Evolutionary conservation across 1,140 invertebrate genomes (phyloP), one percentile per base, ranked within the genome.

Genomic region (Aphelenchoides fujianensis): DNA sequence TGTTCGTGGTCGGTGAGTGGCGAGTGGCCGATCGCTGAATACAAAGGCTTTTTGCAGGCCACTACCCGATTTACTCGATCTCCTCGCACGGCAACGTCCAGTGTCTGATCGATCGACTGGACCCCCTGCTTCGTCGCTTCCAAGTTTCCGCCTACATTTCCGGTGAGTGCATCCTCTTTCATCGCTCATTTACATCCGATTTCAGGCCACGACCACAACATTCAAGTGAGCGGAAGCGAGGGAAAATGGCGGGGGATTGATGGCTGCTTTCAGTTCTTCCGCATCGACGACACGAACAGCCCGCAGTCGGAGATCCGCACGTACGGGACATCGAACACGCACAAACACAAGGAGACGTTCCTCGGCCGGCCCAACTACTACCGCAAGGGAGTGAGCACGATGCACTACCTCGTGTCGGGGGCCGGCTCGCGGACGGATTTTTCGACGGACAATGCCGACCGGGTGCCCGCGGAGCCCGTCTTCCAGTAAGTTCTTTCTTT

Each of bases 11-110:
- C 68, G 87, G 87, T 12, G n/a, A n/a, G n/a, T n/a, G n/a, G n/a
- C n/a, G n/a, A n/a, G n/a, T n/a, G n/a, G n/a, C n/a, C n/a, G n/a
- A n/a, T n/a, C n/a, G n/a, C n/a, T n/a, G n/a, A n/a, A n/a, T n/a
- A n/a, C n/a, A n/a, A n/a, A n/a, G n/a, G n/a, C n/a, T n/a, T n/a
- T n/a, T n/a, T n/a, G n/a, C n/a, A n/a, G 87, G 87, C 9, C 87
- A 88, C 75, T 88, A 85, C 74, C 87, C 87, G n/a, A 84, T 88
- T 5, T 86, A 86, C 77, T 88, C 87, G 19, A 80, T 86, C 5
- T 86, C 81, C 31, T 81, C 84, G 32, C 88, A 88, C 76, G 87
- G 87, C 2, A 85, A 86, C 2, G 86, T 86, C 9, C 52, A 85
- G 16, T 87, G 86, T 68, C 74, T 88, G 5, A 72, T 86, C 0